Percentiles rank a stretch among this genome's conserved stretches.
phyloP scores from a whole-genome alignment of 2,797 vertebrate genomes.

The Adrianichthys oophorus region DNA sequence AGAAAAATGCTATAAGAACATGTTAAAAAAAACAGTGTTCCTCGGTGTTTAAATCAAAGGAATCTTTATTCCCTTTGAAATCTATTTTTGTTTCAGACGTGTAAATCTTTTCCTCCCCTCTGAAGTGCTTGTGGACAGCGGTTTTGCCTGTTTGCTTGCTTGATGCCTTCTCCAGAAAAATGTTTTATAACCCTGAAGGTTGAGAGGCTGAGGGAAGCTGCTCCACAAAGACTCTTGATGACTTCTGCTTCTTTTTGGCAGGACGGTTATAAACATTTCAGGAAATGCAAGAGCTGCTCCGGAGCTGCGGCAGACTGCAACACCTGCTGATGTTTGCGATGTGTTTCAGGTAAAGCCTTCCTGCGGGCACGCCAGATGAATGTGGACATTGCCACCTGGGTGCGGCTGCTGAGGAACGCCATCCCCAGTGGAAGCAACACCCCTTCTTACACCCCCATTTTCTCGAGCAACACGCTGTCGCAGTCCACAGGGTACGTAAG shows the following conservation, averaged over 20 bases:
- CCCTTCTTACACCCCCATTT: conserved; percentile 45
- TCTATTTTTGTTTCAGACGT: too few species aligned
- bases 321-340: background rate
- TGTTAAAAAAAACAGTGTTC: too few species aligned
- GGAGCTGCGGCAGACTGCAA: too few species aligned
- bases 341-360: conserved; percentile 87
- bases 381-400: conserved; percentile 93
- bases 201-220: background rate
- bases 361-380: conserved; percentile 96
- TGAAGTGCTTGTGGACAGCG: background rate
- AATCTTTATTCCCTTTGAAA: too few species aligned
- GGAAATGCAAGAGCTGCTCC: conserved; percentile 5
- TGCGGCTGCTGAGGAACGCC: conserved; percentile 91
- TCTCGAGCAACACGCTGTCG: conserved; percentile 44
- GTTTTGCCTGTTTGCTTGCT: background rate
- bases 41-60: too few species aligned
- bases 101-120: background rate
- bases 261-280: conserved; percentile 9
- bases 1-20: too few species aligned
- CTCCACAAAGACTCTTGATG: conserved; percentile 15
- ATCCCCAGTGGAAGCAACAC: conserved; percentile 84
- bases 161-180: background rate
- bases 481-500: conserved; percentile 44
- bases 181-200: background rate
- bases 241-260: conserved; percentile 14